A percentile compares a stretch with the other conserved stretches of the same genome.
Evolutionary conservation across 2,797 vertebrate genomes (phyloP).

Genomic region (Euphonia xanthogaster): DNA sequence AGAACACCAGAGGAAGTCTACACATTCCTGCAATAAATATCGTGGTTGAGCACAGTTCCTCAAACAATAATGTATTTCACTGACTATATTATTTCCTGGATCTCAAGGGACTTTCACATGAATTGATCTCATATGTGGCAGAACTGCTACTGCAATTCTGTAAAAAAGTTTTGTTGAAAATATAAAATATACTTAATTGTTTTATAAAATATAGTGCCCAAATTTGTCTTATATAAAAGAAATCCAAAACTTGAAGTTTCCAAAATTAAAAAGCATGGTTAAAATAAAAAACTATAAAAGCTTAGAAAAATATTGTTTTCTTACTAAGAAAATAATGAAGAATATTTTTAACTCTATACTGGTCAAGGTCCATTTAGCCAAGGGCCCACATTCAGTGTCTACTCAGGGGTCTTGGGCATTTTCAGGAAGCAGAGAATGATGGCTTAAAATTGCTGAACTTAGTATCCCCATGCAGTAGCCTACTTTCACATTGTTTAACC

Average conservation of each 20-base stretch:
- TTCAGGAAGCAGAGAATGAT: not conserved
- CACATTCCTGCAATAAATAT: not conserved
- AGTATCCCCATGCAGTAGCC: not conserved
- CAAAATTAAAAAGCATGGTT: not conserved
- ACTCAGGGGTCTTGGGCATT: not conserved
- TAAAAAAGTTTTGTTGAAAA: not conserved
- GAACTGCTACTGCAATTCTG: not conserved
- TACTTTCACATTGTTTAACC: not conserved
- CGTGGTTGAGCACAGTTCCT: not conserved
- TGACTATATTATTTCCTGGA: not conserved
- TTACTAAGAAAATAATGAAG: not conserved
- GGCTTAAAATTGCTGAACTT: not conserved
- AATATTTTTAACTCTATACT: not conserved
- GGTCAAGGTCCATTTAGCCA: not conserved
- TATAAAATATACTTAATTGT: not conserved
- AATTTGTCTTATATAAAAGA: not conserved
- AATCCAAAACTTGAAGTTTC: not conserved
- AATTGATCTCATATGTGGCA: not conserved
- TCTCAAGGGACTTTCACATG: not conserved
- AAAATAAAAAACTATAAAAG: not conserved
- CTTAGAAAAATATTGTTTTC: fast-evolving
- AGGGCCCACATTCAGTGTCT: not conserved
- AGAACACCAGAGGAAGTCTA: not conserved
- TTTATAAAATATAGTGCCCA: not conserved
- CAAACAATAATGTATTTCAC: not conserved